Conservation (phyloP, 2,797 vertebrate species). For the Sciaenops ocellatus region DNA sequence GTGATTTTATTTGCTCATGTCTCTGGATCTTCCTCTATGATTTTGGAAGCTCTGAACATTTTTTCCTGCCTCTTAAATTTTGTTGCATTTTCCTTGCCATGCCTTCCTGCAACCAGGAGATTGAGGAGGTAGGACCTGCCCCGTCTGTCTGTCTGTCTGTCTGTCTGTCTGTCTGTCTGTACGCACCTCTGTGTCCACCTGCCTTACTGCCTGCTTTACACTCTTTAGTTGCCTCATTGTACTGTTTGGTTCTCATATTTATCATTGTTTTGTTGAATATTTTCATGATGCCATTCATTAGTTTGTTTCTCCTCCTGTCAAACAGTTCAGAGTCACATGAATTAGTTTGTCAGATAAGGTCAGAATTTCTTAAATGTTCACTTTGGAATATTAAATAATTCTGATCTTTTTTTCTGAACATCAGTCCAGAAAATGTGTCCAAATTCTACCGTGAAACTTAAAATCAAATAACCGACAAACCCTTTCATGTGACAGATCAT, state of each 20-base stretch:
- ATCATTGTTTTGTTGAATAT: background rate
- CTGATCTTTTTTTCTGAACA: background rate
- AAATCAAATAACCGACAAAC: slow-evolving; percentile 22
- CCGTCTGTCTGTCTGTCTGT: slow-evolving; percentile 25
- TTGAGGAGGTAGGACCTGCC: slow-evolving; percentile 96
- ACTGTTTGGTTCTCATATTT: background rate
- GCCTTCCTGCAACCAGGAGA: slow-evolving; percentile 96
- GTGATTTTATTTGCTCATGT: slow-evolving; percentile 48
- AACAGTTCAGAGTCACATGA: slow-evolving; percentile 35
- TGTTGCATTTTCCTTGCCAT: slow-evolving; percentile 92
- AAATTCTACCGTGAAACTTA: background rate
- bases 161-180: slow-evolving; percentile 12
- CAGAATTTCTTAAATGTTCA: background rate
- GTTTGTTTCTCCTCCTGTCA: background rate
- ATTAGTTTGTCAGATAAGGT: background rate
- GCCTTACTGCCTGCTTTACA: slow-evolving; percentile 41
- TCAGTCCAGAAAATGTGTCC: background rate
- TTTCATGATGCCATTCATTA: background rate
- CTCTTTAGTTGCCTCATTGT: slow-evolving; percentile 38
- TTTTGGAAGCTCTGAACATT: slow-evolving; percentile 78
- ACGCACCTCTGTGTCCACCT: slow-evolving; percentile 3
- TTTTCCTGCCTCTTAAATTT: slow-evolving; percentile 85
- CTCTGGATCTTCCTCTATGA: slow-evolving; percentile 70
- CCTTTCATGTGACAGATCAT: slow-evolving; percentile 46
- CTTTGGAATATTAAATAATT: background rate